Evolutionary conservation across 2,797 vertebrate genomes (phyloP).

Genomic region (Enteromius argenteus): DNA sequence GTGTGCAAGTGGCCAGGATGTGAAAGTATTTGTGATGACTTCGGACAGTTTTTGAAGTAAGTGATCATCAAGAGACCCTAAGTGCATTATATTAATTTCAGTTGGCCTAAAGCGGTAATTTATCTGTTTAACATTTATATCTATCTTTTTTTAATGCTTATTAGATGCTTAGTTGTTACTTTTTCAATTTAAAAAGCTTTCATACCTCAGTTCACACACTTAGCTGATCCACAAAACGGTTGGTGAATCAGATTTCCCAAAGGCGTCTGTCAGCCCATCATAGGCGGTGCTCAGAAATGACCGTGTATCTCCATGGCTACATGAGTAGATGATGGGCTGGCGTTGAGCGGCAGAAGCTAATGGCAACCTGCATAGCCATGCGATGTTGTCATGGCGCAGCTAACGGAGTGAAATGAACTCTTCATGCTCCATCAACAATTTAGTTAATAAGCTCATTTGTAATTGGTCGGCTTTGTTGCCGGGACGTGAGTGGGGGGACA

Average conservation of each 20-base stretch:
- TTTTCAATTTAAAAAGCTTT: conserved; percentile 1
- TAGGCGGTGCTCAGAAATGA: conserved; percentile 62
- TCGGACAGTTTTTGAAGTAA: conserved; percentile 99
- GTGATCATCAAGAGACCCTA: conserved; percentile 64
- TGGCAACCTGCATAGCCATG: conserved; percentile 87
- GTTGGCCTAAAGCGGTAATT: neutral
- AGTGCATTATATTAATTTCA: neutral
- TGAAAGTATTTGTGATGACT: conserved; percentile 98
- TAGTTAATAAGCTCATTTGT: conserved; percentile 99
- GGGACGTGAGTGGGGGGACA: conserved; percentile 94
- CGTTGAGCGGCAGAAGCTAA: conserved; percentile 82
- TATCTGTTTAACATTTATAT: neutral
- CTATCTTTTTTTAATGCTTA: neutral
- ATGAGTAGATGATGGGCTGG: conserved; percentile 74
- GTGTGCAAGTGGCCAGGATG: conserved; percentile 99
- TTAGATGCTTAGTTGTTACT: neutral
- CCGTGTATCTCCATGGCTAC: conserved; percentile 65
- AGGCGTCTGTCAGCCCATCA: conserved; percentile 53
- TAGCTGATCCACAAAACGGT: conserved; percentile 10
- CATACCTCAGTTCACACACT: conserved; percentile 26
- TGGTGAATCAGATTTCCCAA: conserved; percentile 8
- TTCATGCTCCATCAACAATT: conserved; percentile 99
- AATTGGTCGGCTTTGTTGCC: conserved; percentile 99
- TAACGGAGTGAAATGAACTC: conserved; percentile 96
- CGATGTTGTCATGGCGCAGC: conserved; percentile 98